Base-by-base conservation (phyloP, 2,113 vertebrate genomes). In the Patagioenas fasciata region DNA sequence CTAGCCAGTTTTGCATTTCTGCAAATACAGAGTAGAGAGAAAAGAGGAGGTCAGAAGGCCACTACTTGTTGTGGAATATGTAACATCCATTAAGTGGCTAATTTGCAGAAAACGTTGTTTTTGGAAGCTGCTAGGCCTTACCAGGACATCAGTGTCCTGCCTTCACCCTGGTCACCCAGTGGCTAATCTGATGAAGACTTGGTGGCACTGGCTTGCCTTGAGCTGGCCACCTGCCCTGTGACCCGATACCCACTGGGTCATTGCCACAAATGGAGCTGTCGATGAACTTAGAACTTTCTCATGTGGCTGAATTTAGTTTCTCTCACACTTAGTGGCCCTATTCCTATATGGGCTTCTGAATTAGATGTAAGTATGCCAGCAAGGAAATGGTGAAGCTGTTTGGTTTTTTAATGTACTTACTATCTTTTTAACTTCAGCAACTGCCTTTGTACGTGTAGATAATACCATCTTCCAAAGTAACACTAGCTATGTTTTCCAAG, bases 321-420 rank as follows among this genome's bases (percentile, higher is more conserved):
- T 67, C 0, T 0, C n/a, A 25, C 31, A 20, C 38, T 38, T 26
- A n/a, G 19, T 29, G 40, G 7, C 1, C 70, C 66, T 91, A 14
- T 57, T 91, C 25, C 54, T 82, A 0, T 31, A 15, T 20, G n/a
- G 44, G 9, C 40, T 93, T 67, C 58, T 77, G 50, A 70, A 72
- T 65, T 47, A 67, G 19, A 61, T 82, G 54, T 44, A 64, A 56
- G 66, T 36, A 70, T 0, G 5, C 3, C 18, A 51, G 32, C 54
- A 57, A 67, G 47, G 54, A 73, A 31, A 67, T 23, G 5, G 13
- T 75, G 50, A 61, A 74, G n/a, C n/a, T 9, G 15, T 57, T 85
- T 4, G 2, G 34, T 64, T 53, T 10, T 58, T 79, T 65, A 61
- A 50, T 82, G 38, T 56, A 34, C 26, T 73, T 60, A 40, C 5